phyloP scores from a whole-genome alignment of 2,797 vertebrate species.

The Caiman crocodilus region DNA sequence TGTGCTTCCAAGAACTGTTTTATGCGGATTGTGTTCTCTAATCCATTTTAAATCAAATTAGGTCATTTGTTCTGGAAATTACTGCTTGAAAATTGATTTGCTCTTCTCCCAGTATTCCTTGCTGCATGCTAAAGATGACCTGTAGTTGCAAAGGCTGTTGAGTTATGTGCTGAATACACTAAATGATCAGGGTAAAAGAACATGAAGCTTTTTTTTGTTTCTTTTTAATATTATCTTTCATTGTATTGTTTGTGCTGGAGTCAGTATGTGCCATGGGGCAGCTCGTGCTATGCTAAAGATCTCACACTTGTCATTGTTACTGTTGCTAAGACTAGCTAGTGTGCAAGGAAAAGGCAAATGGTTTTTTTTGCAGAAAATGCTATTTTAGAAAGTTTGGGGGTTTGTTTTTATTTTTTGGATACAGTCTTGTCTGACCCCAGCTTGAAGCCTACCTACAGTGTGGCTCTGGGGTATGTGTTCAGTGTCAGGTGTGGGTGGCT shows the following conservation, averaged over 20 bases:
- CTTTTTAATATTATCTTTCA: not conserved
- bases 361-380: not conserved
- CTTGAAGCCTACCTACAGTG: not conserved
- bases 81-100: slow-evolving; percentile 22
- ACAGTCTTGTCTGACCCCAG: not conserved
- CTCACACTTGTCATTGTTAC: not conserved
- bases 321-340: not conserved
- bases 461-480: not conserved
- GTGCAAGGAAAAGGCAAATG: not conserved
- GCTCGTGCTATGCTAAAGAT: not conserved
- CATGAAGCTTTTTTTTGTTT: not conserved
- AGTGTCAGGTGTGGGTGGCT: not conserved
- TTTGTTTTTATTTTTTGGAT: not conserved
- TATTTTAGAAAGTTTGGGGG: not conserved
- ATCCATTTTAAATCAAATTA: slow-evolving; percentile 18
- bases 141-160: slow-evolving; percentile 30
- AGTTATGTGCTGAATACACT: not conserved
- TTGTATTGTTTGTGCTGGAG: not conserved
- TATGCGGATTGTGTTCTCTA: slow-evolving; percentile 34
- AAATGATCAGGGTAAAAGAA: not conserved
- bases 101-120: slow-evolving; percentile 14
- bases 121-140: slow-evolving; percentile 50
- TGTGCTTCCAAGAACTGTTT: not conserved
- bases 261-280: not conserved
- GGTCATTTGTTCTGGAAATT: slow-evolving; percentile 17